A percentile compares a stretch with the other conserved stretches of the same genome.
phyloP scores from a whole-genome alignment of 2,113 vertebrate genomes.

The Spheniscus mendiculus region DNA sequence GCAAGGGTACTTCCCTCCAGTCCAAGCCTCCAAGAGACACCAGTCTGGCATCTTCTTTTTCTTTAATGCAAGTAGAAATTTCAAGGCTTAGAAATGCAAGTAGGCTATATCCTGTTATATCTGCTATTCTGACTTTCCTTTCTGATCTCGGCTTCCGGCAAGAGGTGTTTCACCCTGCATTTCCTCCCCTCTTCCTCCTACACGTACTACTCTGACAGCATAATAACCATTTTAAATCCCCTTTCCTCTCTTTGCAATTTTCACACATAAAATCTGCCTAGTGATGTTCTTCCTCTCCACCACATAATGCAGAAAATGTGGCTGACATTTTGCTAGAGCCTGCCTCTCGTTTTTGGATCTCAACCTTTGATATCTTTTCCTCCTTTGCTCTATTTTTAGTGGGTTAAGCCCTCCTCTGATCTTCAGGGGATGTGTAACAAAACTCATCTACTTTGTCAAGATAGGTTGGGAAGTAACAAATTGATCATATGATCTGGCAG shows the following conservation, averaged over 20 bases:
- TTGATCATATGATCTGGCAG: neutral
- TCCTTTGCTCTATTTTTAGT: neutral
- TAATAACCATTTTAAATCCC: neutral
- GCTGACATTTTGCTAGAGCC: neutral
- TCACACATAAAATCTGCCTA: neutral
- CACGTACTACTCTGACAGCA: fast-evolving
- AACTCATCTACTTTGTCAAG: neutral
- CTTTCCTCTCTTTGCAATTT: neutral
- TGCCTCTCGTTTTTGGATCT: neutral
- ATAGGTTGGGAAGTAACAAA: neutral
- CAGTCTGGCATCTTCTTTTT: neutral
- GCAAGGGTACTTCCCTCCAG: neutral
- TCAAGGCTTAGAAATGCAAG: neutral
- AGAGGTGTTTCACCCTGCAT: neutral
- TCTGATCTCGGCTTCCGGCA: neutral
- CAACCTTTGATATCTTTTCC: neutral
- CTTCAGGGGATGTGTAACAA: neutral
- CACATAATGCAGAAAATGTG: neutral
- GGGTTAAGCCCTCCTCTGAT: neutral
- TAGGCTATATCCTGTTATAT: neutral
- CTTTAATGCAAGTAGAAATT: neutral
- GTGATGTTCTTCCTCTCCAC: neutral
- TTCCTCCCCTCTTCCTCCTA: neutral
- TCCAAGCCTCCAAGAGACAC: neutral
- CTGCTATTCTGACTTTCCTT: neutral